Base-by-base conservation (phyloP, 2,797 vertebrate genomes). In the Muraenolepis orangiensis region DNA sequence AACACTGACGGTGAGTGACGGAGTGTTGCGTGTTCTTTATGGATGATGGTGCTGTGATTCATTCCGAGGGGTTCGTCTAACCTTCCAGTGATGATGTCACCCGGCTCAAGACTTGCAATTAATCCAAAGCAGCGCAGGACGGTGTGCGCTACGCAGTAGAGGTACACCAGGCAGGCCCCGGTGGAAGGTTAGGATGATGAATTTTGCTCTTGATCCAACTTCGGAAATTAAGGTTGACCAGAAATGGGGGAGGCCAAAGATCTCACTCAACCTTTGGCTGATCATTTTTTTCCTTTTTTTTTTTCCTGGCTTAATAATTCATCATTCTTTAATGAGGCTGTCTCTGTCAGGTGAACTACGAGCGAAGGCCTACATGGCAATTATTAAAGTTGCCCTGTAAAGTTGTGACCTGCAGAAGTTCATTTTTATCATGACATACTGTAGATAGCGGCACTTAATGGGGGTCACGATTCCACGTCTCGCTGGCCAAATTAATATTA, bases 321-420 rank as follows among this genome's bases (percentile, higher is more conserved):
- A 85, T 85, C 79, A 83, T 34, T 10, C 11, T 69, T 66, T 74
- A 75, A 78, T 30, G 73, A 74, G 71, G 66, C 80, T 78, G 71
- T 81, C 82, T 85, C 83, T 87, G 74, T 76, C 76, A 75, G 78
- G 67, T 79, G 40, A 73, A 71, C 66, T 64, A 64, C 71, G 80
- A 80, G 76, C 75, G 76, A 12, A 64, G 57, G 57, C 57, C 57
- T 64, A 64, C 46, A 74, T 67, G 26, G 29, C 68, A 12, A 42
- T 70, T 78, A 72, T 75, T 69, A 77, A 73, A 78, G 64, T 40
- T 64, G 69, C 57, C 34, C 36, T 64, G 64, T 69, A 69, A 74
- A 72, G 75, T 74, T 72, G 72, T 42, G 73, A 69, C 81, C 83
- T 80, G 76, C 78, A 78, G 79, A 84, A 77, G 72, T 75, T 69